phyloP scores from a whole-genome alignment of 2,888 invertebrate species.

The Mythimna ferrago region DNA sequence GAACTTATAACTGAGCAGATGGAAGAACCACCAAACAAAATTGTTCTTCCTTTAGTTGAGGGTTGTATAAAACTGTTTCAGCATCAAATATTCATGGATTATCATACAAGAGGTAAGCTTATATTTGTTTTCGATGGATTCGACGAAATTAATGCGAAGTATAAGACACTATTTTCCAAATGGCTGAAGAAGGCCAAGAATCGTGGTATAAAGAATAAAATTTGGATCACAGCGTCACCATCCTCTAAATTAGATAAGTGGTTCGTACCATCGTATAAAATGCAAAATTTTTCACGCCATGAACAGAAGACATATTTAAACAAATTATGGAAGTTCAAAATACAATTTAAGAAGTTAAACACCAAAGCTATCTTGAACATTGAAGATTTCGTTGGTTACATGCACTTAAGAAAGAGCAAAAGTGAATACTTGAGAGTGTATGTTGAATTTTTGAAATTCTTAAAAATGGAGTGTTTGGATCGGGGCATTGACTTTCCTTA shows the following conservation, averaged over 20 bases:
- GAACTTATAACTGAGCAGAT: conserved; percentile 1
- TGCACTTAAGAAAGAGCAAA: not conserved
- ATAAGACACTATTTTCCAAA: not conserved
- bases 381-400: not conserved
- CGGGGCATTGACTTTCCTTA: conserved; percentile 15
- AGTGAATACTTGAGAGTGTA: conserved; percentile 3
- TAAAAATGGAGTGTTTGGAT: not conserved
- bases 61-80: not conserved
- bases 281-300: conserved; percentile 30
- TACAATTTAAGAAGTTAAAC: conserved; percentile 28
- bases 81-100: conserved; percentile 46
- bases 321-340: conserved; percentile 40
- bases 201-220: conserved; percentile 24
- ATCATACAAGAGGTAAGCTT: conserved; percentile 7
- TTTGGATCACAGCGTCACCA: conserved; percentile 53
- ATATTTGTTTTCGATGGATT: conserved; percentile 29
- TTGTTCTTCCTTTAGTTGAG: not conserved
- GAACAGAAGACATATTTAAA: conserved; percentile 40
- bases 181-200: conserved; percentile 10
- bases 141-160: conserved; percentile 13
- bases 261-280: not conserved
- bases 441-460: conserved; percentile 14
- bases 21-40: not conserved
- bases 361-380: not conserved
- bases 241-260: not conserved